These are phyloP conservation scores for Acrocyrtus sp. DNA, from an alignment of 2,888 invertebrate genomes.

Conservation along the genomic window DNA sequence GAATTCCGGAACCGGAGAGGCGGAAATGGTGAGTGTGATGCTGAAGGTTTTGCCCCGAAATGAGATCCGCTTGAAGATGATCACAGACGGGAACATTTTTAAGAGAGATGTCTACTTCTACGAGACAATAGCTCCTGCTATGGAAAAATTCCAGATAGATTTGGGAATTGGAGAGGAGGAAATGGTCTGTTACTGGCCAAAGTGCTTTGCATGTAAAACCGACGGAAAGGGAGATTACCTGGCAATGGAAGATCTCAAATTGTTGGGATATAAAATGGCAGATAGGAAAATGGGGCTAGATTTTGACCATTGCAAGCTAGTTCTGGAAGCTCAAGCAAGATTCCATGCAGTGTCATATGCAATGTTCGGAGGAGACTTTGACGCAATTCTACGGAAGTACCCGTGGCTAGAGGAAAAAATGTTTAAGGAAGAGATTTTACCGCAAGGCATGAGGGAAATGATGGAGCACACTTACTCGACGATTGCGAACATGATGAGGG, in stretches of 20 bases:
- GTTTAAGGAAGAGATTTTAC: slow-evolving; percentile 49
- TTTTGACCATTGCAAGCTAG: slow-evolving; percentile 42
- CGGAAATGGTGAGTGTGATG: slow-evolving; percentile 40
- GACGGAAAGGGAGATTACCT: slow-evolving; percentile 47
- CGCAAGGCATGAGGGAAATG: slow-evolving; percentile 27
- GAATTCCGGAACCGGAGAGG: slow-evolving; percentile 14
- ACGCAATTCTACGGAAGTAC: slow-evolving; percentile 52
- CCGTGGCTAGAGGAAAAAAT: slow-evolving; percentile 54
- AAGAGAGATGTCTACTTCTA: slow-evolving; percentile 48
- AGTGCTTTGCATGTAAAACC: slow-evolving; percentile 28
- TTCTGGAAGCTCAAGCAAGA: slow-evolving; percentile 51
- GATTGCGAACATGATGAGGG: slow-evolving; percentile 31
- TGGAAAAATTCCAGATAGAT: slow-evolving; percentile 37
- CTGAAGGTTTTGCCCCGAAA: slow-evolving; percentile 54
- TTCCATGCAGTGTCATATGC: slow-evolving; percentile 60
- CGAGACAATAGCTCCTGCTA: slow-evolving; percentile 24
- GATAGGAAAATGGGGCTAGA: slow-evolving; percentile 57
- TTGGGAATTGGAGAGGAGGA: slow-evolving; percentile 8
- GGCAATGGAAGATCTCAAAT: slow-evolving; percentile 43
- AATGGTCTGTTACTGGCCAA: slow-evolving; percentile 37
- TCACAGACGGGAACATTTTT: slow-evolving; percentile 47
- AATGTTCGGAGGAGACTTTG: slow-evolving; percentile 56
- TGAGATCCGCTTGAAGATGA: slow-evolving; percentile 42
- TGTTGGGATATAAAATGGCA: slow-evolving; percentile 29
- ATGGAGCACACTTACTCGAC: slow-evolving; percentile 1